Conservation (phyloP, 2,797 vertebrate species). For the Hemibagrus guttatus region DNA sequence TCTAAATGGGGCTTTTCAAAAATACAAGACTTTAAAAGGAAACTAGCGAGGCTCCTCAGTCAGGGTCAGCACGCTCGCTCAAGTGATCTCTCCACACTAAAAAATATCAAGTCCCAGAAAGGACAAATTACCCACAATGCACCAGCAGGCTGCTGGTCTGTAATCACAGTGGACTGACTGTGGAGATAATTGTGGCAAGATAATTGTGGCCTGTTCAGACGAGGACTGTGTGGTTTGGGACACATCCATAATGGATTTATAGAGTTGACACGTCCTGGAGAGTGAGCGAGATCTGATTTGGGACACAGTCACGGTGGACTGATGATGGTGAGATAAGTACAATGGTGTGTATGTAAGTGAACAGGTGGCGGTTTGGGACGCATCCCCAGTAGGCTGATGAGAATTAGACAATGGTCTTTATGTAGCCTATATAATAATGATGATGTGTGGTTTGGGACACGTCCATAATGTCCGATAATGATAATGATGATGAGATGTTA, state of each 20-base stretch:
- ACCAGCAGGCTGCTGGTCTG: background rate
- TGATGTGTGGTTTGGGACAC: background rate
- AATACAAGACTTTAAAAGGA: constrained; percentile 16
- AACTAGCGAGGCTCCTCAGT: background rate
- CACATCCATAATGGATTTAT: background rate
- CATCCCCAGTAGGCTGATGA: background rate
- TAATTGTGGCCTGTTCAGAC: background rate
- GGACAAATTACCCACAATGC: constrained; percentile 14
- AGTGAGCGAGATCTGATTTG: background rate
- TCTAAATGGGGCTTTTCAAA: constrained; percentile 11
- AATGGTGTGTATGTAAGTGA: too few species aligned
- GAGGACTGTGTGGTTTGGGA: background rate
- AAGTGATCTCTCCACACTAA: background rate
- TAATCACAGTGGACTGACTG: background rate
- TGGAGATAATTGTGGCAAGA: too few species aligned
- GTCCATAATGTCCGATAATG: background rate
- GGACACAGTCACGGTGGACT: too few species aligned
- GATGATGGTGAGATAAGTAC: background rate
- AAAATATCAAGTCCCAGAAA: background rate
- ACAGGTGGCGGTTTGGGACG: background rate
- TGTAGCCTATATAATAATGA: background rate
- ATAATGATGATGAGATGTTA: background rate
- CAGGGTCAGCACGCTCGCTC: background rate
- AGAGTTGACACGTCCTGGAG: background rate
- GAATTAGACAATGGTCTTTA: background rate